A percentile compares a stretch with the other conserved stretches of the same genome.
These are phyloP conservation scores for Micrasema minimum DNA, from an alignment of 1,140 invertebrate species.

Conservation along the genomic window DNA sequence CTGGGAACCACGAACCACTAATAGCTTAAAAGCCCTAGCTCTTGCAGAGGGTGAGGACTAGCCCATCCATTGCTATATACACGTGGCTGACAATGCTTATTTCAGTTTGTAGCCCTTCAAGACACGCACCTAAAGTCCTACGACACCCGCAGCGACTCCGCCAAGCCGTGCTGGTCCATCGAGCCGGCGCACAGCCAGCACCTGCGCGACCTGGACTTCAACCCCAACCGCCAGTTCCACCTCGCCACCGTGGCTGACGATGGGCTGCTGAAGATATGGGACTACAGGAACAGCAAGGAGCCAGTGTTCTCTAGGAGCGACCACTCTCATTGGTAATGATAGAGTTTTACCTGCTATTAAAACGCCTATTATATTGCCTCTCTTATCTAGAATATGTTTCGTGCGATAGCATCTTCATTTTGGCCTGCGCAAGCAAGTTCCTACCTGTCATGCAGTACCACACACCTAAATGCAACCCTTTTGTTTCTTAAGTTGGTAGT, in stretches of 20 bases:
- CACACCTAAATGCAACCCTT: too few species aligned
- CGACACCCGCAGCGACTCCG: conserved; percentile 80
- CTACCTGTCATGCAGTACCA: too few species aligned
- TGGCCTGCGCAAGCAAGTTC: too few species aligned
- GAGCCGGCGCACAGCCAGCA: conserved; percentile 89
- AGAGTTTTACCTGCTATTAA: conserved; percentile 40
- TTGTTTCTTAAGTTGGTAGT: too few species aligned
- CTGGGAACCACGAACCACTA: too few species aligned
- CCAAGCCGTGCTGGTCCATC: conserved; percentile 82
- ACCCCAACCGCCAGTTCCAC: conserved; percentile 95
- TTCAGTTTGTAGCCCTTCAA: conserved; percentile 80
- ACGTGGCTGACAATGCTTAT: too few species aligned
- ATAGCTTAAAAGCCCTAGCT: too few species aligned
- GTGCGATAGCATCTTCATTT: too few species aligned
- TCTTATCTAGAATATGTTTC: too few species aligned
- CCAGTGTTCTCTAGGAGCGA: conserved; percentile 85
- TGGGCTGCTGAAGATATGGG: conserved; percentile 95
- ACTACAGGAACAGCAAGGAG: conserved; percentile 83
- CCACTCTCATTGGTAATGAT: conserved; percentile 98
- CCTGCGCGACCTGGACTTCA: conserved; percentile 93
- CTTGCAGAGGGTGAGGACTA: too few species aligned
- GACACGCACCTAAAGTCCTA: conserved; percentile 88
- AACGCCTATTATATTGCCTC: too few species aligned
- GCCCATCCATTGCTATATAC: too few species aligned
- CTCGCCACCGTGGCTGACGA: conserved; percentile 95